Evolutionary conservation across 2,888 invertebrate genomes (phyloP), one percentile per base, ranked within the genome.

Genomic region (Imbricaverruca yamaguchii): DNA sequence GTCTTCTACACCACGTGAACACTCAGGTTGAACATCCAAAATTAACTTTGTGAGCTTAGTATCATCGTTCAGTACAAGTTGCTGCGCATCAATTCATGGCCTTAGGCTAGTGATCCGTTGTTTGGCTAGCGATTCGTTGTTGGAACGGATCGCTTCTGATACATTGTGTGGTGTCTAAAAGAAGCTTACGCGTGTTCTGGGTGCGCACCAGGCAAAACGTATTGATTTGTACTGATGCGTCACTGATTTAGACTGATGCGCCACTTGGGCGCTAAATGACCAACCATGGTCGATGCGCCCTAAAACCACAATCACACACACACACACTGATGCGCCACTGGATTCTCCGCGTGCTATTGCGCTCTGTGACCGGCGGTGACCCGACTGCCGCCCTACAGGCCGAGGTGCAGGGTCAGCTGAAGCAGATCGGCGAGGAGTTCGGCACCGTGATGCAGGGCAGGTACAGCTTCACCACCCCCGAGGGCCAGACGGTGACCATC

Each of bases 391-490:
- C 63, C 65, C 65, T 8, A 10, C 65, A 65, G 65, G 23, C 65
- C 7, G 65, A 65, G n/a, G 65, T 65, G 1, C 65, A 65, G 65
- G 65, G 65, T 23, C 65, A 65, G 65, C 65, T 61, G 61, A 65
- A 65, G 65, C 65, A 65, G 23, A 65, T 65, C 23, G 65, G 65
- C 65, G 65, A 65, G 65, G 65, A 65, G 65, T n/a, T 23, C 23
- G 65, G 65, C 65, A 23, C 23, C 23, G 23, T 23, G 10, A 69
- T 69, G 69, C 25, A 25, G 69, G 69, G 69, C 69, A 39, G 39
- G 2, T 69, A 69, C 69, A 69, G 69, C 69, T 69, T 39, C 69
- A 13, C 4, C 25, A 69, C 69, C 11, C 69, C 69, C 25, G 69
- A 69, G 39, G 69, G 69, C 25, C 69, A 69, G 39, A 39, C 39